A percentile compares a stretch with the other conserved stretches of the same genome.
Evolutionary conservation across 2,888 invertebrate species (phyloP).

Genomic region (Nephrocerus scutellatus): DNA sequence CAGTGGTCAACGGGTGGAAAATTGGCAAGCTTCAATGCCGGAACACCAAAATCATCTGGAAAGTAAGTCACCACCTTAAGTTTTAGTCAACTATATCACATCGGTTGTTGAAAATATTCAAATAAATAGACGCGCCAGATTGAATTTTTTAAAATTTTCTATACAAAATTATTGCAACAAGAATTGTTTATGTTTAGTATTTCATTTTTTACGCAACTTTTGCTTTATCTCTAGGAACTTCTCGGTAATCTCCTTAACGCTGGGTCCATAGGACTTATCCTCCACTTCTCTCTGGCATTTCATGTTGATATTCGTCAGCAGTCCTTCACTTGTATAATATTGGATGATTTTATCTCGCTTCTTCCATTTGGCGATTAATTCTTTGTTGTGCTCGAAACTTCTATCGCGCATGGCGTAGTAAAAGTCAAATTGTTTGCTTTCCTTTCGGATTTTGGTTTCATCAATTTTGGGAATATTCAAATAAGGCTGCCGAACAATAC

Average conservation of each 20-base stretch:
- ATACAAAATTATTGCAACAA: too few relatives aligned
- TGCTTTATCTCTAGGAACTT: slow-evolving; percentile 8
- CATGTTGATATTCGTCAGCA: slow-evolving; percentile 26
- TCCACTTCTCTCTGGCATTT: slow-evolving; percentile 24
- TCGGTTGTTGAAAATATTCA: too few relatives aligned
- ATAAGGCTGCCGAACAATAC: slow-evolving; percentile 34
- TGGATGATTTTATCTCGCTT: slow-evolving; percentile 25
- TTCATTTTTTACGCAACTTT: neutral
- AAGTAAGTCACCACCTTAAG: too few relatives aligned
- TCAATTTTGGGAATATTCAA: slow-evolving; percentile 31
- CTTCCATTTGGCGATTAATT: slow-evolving; percentile 31
- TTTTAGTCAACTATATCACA: too few relatives aligned
- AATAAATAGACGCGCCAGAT: too few relatives aligned
- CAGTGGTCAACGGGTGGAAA: slow-evolving; percentile 63
- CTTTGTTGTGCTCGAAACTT: slow-evolving; percentile 24
- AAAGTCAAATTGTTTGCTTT: slow-evolving; percentile 28
- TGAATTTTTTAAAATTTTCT: too few relatives aligned
- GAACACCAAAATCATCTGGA: slow-evolving; percentile 59
- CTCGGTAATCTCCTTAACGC: slow-evolving; percentile 22
- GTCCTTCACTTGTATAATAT: slow-evolving; percentile 27
- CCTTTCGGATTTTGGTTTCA: slow-evolving; percentile 22
- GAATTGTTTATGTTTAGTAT: neutral
- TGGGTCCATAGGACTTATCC: slow-evolving; percentile 16
- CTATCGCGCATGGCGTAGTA: slow-evolving; percentile 31
- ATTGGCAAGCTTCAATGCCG: slow-evolving; percentile 73